Base-by-base conservation (phyloP, 1,140 invertebrate genomes). In the Cotesia glomerata region DNA sequence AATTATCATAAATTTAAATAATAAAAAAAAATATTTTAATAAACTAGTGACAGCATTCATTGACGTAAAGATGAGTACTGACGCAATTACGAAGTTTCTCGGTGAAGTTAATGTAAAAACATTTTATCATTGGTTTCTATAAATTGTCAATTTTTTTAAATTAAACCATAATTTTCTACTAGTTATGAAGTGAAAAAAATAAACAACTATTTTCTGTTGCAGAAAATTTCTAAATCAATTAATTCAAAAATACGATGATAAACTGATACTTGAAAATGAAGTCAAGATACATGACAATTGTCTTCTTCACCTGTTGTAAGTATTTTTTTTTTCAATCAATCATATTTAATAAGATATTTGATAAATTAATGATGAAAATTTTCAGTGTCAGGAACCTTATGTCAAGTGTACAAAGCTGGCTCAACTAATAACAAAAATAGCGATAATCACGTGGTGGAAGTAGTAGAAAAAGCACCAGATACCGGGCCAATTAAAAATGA, bases 331-430 rank as follows among this genome's bases (percentile, higher is more conserved):
- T 49, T 49, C 13, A 49, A 3, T 1, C 45, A 26, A 26, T 26
- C 26, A 26, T 26, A 26, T 26, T 26, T 26, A 26, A 26, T 26
- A 26, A 26, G 26, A 26, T 26, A 26, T 26, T 26, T 3, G 26
- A 26, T 26, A 26, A 26, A 26, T 26, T 26, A 26, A 26, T 26
- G 26, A 26, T 26, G 26, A 26, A 1, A 18, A 18, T 9, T 72
- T 80, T 58, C 62, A 85, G 85, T 83, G 69, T 78, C 80, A 75
- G 78, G 76, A 69, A 81, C 80, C 70, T 61, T 72, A 36, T 79
- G 78, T 11, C 86, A 87, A 78, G 80, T 86, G 73, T 86, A 85
- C 73, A 79, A 77, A 75, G 76, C 63, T 51, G 18, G 63, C 45
- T 14, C 61, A 58, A 72, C 32, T 52, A 14, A 8, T 49, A 69